These are phyloP conservation scores for Malurus elegans DNA, from an alignment of 2,113 vertebrate genomes.

Conservation along the genomic window DNA sequence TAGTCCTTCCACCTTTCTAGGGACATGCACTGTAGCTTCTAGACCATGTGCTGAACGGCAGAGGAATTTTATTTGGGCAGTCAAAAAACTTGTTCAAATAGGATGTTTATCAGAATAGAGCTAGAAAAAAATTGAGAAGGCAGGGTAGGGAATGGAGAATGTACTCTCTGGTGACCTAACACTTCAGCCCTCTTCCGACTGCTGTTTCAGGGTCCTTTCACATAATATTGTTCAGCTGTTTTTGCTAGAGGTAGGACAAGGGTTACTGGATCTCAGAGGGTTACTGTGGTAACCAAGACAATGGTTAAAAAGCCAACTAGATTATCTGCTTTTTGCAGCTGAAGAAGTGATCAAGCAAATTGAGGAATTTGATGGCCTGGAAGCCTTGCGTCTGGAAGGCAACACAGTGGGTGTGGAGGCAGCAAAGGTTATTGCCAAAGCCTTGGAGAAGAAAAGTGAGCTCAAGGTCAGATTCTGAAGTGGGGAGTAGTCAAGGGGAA, in stretches of 20 bases:
- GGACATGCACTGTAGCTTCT: background rate
- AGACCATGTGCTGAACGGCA: background rate
- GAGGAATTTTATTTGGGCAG: background rate
- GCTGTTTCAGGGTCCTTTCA: background rate
- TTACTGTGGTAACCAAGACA: background rate
- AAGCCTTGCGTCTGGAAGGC: constrained; percentile 90
- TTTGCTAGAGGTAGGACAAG: background rate
- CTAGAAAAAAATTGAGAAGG: background rate
- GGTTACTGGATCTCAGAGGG: background rate
- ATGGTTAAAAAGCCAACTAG: background rate
- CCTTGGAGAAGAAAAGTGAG: constrained; percentile 87
- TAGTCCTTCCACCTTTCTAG: background rate
- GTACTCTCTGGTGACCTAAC: background rate
- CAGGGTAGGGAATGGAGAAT: background rate
- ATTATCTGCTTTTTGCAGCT: constrained; percentile 70
- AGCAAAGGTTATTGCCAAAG: constrained; percentile 89
- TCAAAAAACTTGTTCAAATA: background rate
- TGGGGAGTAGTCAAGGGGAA: background rate
- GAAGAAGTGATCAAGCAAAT: constrained; percentile 90
- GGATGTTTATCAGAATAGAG: background rate
- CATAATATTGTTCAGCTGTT: background rate
- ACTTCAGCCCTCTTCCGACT: background rate
- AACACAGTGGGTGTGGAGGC: constrained; percentile 95
- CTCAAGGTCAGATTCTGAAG: constrained; percentile 81
- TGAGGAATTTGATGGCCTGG: constrained; percentile 82